Evolutionary conservation across 2,113 vertebrate genomes (phyloP).

Genomic region (Saguinus midas): DNA sequence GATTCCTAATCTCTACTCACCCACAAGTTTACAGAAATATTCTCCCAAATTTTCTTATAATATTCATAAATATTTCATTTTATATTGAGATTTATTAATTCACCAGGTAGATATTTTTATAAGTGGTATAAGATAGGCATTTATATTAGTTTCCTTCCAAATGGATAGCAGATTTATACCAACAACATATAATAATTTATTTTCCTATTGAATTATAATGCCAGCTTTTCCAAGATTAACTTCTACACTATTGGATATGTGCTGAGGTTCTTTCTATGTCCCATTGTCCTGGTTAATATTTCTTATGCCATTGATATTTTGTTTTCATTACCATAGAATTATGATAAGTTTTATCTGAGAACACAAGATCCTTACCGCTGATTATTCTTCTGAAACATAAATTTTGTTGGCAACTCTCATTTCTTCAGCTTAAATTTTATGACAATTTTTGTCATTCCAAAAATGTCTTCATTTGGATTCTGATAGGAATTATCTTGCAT

Average conservation of each 20-base stretch:
- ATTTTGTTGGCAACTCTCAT: neutral
- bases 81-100: neutral
- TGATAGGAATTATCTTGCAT: neutral
- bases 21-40: neutral
- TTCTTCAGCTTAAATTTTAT: neutral
- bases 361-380: neutral
- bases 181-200: neutral
- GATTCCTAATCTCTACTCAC: neutral
- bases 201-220: neutral
- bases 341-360: neutral
- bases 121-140: neutral
- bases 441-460: neutral
- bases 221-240: conserved; percentile 33
- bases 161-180: neutral
- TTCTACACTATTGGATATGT: neutral
- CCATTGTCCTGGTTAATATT: neutral
- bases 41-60: neutral
- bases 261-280: neutral
- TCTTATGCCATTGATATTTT: neutral
- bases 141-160: neutral
- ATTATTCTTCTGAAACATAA: neutral
- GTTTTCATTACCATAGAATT: neutral
- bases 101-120: neutral
- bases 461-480: neutral
- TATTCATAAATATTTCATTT: conserved; percentile 3